Percentiles rank a stretch among this genome's conserved stretches.
Evolutionary conservation across 2,113 vertebrate species (phyloP).

Genomic region (Serinus canaria): DNA sequence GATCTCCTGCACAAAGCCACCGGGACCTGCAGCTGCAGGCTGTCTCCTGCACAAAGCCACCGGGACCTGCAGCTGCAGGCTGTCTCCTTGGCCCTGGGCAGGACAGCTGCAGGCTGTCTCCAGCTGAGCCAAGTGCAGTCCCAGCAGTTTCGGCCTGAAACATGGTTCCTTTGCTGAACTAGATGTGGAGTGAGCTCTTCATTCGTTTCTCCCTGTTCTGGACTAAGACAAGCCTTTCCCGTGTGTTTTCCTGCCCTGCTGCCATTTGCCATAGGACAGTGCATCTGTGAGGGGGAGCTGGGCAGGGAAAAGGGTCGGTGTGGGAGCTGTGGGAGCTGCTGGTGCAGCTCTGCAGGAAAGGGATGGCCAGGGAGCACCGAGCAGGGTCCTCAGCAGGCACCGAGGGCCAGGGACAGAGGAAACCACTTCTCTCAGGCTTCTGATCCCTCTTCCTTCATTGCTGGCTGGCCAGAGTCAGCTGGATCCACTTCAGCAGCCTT

Average conservation of each 20-base stretch:
- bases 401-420: accelerated
- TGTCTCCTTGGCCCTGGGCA: background rate
- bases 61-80: no score
- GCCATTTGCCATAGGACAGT: background rate
- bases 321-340: background rate
- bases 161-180: background rate
- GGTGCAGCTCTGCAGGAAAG: background rate
- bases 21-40: no score
- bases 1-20: no score
- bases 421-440: background rate
- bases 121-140: background rate
- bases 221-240: background rate
- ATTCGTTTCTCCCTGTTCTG: background rate
- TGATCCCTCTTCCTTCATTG: background rate
- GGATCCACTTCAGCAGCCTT: background rate
- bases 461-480: background rate
- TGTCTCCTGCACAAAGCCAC: no score
- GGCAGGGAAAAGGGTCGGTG: accelerated
- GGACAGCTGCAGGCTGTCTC: background rate
- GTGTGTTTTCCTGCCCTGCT: background rate
- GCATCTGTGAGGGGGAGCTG: background rate
- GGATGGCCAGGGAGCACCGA: background rate
- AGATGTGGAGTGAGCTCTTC: background rate
- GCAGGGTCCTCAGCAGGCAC: background rate
- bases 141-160: background rate